phyloP scores from a whole-genome alignment of 2,888 invertebrate species.

The Hedya salicella region DNA sequence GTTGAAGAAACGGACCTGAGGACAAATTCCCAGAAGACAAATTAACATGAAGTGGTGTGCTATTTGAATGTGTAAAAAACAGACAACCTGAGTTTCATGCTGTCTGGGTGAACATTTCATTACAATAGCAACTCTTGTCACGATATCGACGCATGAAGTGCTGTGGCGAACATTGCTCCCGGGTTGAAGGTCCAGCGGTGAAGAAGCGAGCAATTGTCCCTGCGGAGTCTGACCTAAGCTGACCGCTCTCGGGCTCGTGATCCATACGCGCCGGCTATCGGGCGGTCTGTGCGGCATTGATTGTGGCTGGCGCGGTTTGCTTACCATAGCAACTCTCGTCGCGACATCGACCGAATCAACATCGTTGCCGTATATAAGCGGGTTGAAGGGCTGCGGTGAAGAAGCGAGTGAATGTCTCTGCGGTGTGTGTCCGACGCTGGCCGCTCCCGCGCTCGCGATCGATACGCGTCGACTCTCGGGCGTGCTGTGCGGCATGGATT shows the following conservation, averaged over 20 bases:
- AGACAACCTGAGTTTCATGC: too few relatives aligned
- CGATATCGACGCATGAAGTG: too few relatives aligned
- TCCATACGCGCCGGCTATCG: too few relatives aligned
- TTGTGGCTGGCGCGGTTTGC: slow-evolving; percentile 44
- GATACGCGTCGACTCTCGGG: slow-evolving; percentile 78
- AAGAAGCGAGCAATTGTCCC: too few relatives aligned
- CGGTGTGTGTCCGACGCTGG: slow-evolving; percentile 66
- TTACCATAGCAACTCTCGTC: slow-evolving; percentile 98
- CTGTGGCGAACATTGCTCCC: too few relatives aligned
- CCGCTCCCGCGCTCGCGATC: slow-evolving; percentile 59
- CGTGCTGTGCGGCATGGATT: slow-evolving; percentile 70
- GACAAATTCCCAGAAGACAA: slow-evolving; percentile 19
- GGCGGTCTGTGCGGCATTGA: too few relatives aligned
- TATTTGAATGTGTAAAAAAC: too few relatives aligned
- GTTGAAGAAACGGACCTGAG: slow-evolving; percentile 97
- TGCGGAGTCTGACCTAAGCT: too few relatives aligned
- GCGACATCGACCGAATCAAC: slow-evolving; percentile 99
- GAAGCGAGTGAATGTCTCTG: slow-evolving; percentile 78
- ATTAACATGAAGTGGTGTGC: neutral
- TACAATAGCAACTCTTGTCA: too few relatives aligned
- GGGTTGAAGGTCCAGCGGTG: too few relatives aligned
- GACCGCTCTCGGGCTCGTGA: too few relatives aligned
- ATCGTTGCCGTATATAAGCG: slow-evolving; percentile 96
- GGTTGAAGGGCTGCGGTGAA: slow-evolving; percentile 88
- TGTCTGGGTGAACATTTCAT: too few relatives aligned